These are phyloP conservation scores for Acanthopagrus latus DNA, from an alignment of 2,797 vertebrate species.

Conservation along the genomic window DNA sequence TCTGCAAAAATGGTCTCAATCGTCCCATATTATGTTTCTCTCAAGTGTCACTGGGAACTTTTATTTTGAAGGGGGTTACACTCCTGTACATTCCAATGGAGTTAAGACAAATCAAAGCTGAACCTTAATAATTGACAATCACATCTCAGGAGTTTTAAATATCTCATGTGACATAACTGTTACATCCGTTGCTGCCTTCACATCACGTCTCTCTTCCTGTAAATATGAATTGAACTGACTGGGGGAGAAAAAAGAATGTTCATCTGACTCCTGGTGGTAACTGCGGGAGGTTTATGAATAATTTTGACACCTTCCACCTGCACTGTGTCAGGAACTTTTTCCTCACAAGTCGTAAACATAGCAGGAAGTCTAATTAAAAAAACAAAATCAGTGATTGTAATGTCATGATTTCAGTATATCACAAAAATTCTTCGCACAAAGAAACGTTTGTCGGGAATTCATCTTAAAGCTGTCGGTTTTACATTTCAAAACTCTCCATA, in stretches of 20 bases:
- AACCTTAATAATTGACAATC: background rate
- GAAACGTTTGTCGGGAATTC: slow-evolving; percentile 7
- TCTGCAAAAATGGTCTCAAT: background rate
- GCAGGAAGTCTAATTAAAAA: slow-evolving; percentile 15
- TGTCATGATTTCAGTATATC: background rate
- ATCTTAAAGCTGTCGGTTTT: slow-evolving; percentile 33
- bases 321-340: slow-evolving; percentile 17
- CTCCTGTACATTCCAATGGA: background rate
- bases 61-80: slow-evolving; percentile 6
- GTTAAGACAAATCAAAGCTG: background rate
- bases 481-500: slow-evolving; percentile 51
- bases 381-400: background rate
- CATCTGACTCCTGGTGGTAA: slow-evolving; percentile 13
- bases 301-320: slow-evolving; percentile 37
- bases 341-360: slow-evolving; percentile 7
- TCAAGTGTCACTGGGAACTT: background rate
- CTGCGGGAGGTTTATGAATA: slow-evolving; percentile 14
- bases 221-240: slow-evolving; percentile 39
- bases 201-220: slow-evolving; percentile 27
- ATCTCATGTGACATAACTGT: background rate
- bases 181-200: slow-evolving; percentile 10
- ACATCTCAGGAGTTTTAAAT: background rate
- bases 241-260: background rate
- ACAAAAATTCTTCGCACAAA: slow-evolving; percentile 7
- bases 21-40: background rate